Percentiles rank a stretch among this genome's conserved stretches.
Evolutionary conservation across 1,140 invertebrate genomes (phyloP).

Genomic region (Asbolus verrucosus): DNA sequence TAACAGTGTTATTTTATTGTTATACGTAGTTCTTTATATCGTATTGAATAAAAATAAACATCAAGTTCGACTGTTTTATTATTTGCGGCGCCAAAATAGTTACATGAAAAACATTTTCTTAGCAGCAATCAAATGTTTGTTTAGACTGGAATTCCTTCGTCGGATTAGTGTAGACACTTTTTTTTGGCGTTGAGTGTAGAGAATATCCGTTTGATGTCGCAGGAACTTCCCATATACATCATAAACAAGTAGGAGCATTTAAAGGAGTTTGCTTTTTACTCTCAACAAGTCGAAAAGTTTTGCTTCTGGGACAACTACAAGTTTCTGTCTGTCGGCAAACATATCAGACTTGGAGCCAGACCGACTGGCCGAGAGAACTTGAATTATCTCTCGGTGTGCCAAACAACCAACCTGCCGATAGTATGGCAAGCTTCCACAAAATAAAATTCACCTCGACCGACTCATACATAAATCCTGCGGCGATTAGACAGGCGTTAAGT

Average conservation of each 20-base stretch:
- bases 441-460: slow-evolving; percentile 33
- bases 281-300: slow-evolving; percentile 27
- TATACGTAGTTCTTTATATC: slow-evolving; percentile 33
- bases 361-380: slow-evolving; percentile 41
- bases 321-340: slow-evolving; percentile 20
- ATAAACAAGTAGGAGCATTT: slow-evolving; percentile 33
- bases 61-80: slow-evolving; percentile 6
- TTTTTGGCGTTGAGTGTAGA: slow-evolving; percentile 4
- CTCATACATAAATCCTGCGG: slow-evolving; percentile 13
- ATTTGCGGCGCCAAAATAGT: slow-evolving; percentile 15
- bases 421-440: slow-evolving; percentile 31
- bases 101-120: background rate
- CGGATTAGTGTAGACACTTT: background rate
- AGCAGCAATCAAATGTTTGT: slow-evolving; percentile 19
- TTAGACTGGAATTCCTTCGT: slow-evolving; percentile 9
- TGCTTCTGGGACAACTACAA: slow-evolving; percentile 32
- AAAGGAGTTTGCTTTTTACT: slow-evolving; percentile 27
- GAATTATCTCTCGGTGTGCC: slow-evolving; percentile 45
- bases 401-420: slow-evolving; percentile 32
- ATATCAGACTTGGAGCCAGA: slow-evolving; percentile 40
- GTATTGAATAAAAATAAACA: slow-evolving; percentile 38
- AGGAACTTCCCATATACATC: slow-evolving; percentile 23
- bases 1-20: slow-evolving; percentile 38
- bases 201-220: slow-evolving; percentile 22
- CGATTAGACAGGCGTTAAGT: slow-evolving; percentile 37